phyloP scores from a whole-genome alignment of 1,140 invertebrate genomes.

The Diabrotica undecimpunctata region DNA sequence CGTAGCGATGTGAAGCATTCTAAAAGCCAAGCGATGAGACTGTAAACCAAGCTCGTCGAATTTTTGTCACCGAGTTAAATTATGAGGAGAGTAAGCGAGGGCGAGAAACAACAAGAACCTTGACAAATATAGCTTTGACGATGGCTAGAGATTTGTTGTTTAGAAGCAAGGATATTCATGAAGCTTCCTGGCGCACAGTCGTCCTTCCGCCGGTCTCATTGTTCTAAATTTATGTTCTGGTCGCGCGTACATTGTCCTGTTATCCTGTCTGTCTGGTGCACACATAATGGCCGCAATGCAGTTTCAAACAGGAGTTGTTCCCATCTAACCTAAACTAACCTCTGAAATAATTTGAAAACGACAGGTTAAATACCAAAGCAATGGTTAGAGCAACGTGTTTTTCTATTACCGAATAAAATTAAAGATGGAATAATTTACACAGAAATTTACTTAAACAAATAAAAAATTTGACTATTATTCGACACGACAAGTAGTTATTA shows the following conservation, averaged over 20 bases:
- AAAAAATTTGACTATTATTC: too few relatives aligned
- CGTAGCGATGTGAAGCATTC: too few relatives aligned
- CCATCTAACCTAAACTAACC: conserved; percentile 21
- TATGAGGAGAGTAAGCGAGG: conserved; percentile 7
- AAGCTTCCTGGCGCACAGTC: conserved; percentile 33
- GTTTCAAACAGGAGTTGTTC: conserved; percentile 24
- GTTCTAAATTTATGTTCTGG: conserved; percentile 37
- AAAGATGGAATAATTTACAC: too few relatives aligned
- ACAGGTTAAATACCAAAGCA: too few relatives aligned
- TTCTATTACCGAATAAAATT: too few relatives aligned
- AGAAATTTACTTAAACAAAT: too few relatives aligned
- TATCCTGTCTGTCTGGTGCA: conserved; percentile 30
- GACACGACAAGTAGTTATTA: too few relatives aligned
- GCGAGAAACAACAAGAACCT: conserved; percentile 18
- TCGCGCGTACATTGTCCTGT: conserved; percentile 32
- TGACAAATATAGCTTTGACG: conserved; percentile 18
- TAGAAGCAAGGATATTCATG: conserved; percentile 31
- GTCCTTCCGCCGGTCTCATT: conserved; percentile 33
- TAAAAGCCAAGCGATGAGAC: too few relatives aligned
- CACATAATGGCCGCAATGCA: conserved; percentile 34
- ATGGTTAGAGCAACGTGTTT: too few relatives aligned
- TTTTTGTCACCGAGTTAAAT: conserved; percentile 12
- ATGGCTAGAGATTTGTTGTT: conserved; percentile 23
- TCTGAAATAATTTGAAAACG: neutral
- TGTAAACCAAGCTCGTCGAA: conserved; percentile 1